A percentile compares a stretch with the other conserved stretches of the same genome.
Conservation (phyloP, 2,888 invertebrate species). For the Furcula furcula region DNA sequence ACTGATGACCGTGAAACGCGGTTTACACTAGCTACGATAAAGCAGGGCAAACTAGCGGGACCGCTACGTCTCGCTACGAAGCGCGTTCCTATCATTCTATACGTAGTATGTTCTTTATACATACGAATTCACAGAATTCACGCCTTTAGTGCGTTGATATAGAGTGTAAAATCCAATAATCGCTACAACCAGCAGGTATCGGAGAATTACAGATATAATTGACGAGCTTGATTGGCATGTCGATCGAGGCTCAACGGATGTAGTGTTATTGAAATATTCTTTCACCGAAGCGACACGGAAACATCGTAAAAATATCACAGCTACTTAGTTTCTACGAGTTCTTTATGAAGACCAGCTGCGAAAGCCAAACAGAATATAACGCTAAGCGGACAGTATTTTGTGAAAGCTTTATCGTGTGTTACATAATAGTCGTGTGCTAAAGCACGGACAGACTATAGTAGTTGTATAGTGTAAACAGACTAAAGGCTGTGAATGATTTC, state of each 20-base stretch:
- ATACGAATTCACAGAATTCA: conserved; percentile 22
- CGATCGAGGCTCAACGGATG: conserved; percentile 26
- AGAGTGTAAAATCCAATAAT: conserved; percentile 28
- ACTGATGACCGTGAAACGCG: conserved; percentile 58
- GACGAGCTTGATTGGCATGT: conserved; percentile 38
- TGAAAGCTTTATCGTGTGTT: conserved; percentile 11
- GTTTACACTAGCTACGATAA: conserved; percentile 50
- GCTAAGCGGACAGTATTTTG: neutral
- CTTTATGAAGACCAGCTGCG: neutral
- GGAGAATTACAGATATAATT: conserved; percentile 33
- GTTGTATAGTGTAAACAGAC: no score
- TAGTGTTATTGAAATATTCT: conserved; percentile 14
- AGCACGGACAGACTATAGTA: no score
- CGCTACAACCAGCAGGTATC: conserved; percentile 6
- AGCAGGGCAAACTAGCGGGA: conserved; percentile 44
- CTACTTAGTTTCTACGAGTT: neutral
- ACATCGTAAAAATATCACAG: conserved; percentile 2
- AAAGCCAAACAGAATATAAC: neutral
- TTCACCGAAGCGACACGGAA: conserved; percentile 6
- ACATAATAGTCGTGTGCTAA: conserved; percentile 18
- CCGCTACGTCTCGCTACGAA: conserved; percentile 38
- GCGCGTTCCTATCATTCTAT: conserved; percentile 28
- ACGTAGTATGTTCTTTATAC: conserved; percentile 22
- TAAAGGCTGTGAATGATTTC: conserved; percentile 2
- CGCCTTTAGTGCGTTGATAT: conserved; percentile 22